Base-by-base conservation (phyloP, 1,140 invertebrate species). In the Calephelis nemesis region DNA sequence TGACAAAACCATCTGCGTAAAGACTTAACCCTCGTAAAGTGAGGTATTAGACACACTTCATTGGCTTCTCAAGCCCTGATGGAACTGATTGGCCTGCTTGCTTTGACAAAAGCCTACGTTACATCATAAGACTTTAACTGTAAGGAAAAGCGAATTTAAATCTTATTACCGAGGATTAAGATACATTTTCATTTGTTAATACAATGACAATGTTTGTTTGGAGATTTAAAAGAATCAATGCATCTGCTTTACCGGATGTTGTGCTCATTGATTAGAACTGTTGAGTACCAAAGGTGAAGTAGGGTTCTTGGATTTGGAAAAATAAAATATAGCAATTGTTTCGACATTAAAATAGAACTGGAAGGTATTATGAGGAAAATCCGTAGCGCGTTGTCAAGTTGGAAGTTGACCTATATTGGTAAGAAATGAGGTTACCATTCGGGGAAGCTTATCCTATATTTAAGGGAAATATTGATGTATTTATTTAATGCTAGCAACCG, bases 231-330 rank as follows among this genome's bases (percentile, higher is more conserved):
- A 74, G 79, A 81, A 77, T 81, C 75, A 84, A 77, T 82, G 81
- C 84, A 88, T 88, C 83, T 88, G 79, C 83, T 90, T 87, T 87
- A 78, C 74, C 76, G 85, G 87, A 88, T 89, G 87, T 89, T 77
- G 84, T 87, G 88, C 88, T 86, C 87, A 88, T 87, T 90, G 88
- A 90, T 88, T 90, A 83, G 77, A 81, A 87, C 88, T 88, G 88
- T 88, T 84, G 87, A 82, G 78, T 80, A 70, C 83, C 76, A 78
- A 71, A 67, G 70, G 52, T 54, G 19, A 19, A 54, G 52, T 54
- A n/a, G 52, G 52, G 52, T 1, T 54, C 19, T 54, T 19, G 19
- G 5, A 54, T 19, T 10, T 30, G 1, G 9, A 10, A 54, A n/a
- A 54, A 54, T 54, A 54, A 54, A 52, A 52, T 52, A 52, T 52